Percentiles rank a stretch among this genome's conserved stretches.
Conservation (phyloP, 2,888 invertebrate species). For the Rotaria macrura region DNA sequence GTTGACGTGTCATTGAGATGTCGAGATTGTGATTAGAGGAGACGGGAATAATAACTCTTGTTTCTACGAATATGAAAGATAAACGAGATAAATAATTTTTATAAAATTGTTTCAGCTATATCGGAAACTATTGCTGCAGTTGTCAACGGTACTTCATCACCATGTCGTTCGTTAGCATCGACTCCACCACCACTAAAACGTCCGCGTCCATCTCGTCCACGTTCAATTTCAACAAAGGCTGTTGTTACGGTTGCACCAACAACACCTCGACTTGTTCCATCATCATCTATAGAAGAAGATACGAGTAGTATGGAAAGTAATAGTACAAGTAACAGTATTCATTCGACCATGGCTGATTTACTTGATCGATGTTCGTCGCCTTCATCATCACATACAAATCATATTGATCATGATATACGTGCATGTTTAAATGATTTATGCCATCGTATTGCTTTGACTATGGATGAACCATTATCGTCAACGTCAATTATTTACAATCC, state of each 20-base stretch:
- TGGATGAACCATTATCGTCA: background rate
- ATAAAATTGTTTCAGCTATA: background rate
- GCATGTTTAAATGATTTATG: background rate
- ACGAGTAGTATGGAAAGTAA: constrained; percentile 17
- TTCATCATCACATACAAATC: background rate
- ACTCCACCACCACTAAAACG: background rate
- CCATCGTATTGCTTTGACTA: background rate
- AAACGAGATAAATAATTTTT: too few species aligned
- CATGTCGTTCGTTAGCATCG: background rate
- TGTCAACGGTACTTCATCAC: background rate
- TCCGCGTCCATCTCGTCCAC: background rate
- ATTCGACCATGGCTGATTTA: background rate
- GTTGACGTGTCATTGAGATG: too few species aligned
- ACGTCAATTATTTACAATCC: background rate
- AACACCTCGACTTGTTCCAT: constrained; percentile 11
- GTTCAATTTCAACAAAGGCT: background rate
- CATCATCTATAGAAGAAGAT: background rate
- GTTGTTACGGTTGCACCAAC: background rate
- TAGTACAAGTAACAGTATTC: constrained; percentile 19
- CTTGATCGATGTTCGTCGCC: background rate
- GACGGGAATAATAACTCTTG: too few species aligned
- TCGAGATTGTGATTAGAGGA: too few species aligned
- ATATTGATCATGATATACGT: background rate
- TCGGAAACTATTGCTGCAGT: constrained; percentile 13
- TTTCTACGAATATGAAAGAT: too few species aligned